Evolutionary conservation across 2,888 invertebrate species (phyloP).

Genomic region (Melinaea menophilus): DNA sequence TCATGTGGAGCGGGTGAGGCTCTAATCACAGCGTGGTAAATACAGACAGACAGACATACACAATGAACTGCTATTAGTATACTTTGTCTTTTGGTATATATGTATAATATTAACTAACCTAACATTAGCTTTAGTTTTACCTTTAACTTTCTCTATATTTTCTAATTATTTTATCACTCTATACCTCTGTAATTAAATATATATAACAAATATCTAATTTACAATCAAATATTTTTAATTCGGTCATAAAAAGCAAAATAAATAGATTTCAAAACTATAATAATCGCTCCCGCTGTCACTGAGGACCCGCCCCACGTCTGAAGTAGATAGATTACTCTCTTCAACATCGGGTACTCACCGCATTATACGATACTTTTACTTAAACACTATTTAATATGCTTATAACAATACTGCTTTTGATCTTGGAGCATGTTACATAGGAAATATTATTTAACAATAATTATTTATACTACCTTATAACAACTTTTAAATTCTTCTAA

Average conservation of each 20-base stretch:
- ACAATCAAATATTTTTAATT: too few species aligned
- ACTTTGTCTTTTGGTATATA: constrained; percentile 8
- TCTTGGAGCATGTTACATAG: too few species aligned
- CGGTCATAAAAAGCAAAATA: too few species aligned
- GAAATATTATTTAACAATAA: too few species aligned
- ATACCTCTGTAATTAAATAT: too few species aligned
- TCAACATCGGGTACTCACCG: constrained; percentile 55
- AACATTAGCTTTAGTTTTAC: too few species aligned
- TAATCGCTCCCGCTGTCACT: constrained; percentile 25
- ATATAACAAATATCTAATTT: too few species aligned
- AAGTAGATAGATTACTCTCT: constrained; percentile 72
- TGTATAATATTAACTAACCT: too few species aligned
- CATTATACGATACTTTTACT: constrained; percentile 40
- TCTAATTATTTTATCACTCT: too few species aligned
- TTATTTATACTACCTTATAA: constrained; percentile 26
- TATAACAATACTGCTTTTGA: too few species aligned
- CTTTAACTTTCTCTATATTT: too few species aligned
- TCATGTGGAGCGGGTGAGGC: constrained; percentile 51
- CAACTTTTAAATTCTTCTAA: constrained; percentile 27
- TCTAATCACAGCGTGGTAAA: constrained; percentile 27
- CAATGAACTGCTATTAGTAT: background rate
- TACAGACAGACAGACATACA: background rate
- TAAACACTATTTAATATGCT: background rate
- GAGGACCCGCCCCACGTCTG: constrained; percentile 44
- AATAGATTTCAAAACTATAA: constrained; percentile 4